Evolutionary conservation across 2,888 invertebrate species (phyloP).

Genomic region (Pammene aurita): DNA sequence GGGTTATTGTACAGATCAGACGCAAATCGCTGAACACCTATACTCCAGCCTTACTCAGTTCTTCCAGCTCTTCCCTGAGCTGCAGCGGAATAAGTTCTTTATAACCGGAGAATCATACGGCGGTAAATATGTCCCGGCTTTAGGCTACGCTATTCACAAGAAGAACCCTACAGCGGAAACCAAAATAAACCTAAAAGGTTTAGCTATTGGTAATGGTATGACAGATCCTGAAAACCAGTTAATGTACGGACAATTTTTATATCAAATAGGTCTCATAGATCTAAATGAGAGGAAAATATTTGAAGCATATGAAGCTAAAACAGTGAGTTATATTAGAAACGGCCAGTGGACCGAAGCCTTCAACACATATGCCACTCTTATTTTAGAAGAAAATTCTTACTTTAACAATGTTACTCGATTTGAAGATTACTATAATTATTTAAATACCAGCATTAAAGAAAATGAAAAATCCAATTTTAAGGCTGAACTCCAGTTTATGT

Average conservation of each 20-base stretch:
- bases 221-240: slow-evolving; percentile 90
- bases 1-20: slow-evolving; percentile 91
- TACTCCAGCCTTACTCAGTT: slow-evolving; percentile 91
- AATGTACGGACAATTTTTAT: slow-evolving; percentile 89
- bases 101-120: slow-evolving; percentile 95
- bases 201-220: slow-evolving; percentile 89
- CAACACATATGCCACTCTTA: slow-evolving; percentile 85
- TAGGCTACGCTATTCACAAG: slow-evolving; percentile 87
- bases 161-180: slow-evolving; percentile 84
- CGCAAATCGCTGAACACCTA: slow-evolving; percentile 90
- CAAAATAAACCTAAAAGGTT: slow-evolving; percentile 88
- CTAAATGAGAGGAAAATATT: slow-evolving; percentile 84
- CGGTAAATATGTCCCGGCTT: slow-evolving; percentile 90
- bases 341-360: slow-evolving; percentile 87
- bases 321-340: slow-evolving; percentile 83
- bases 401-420: slow-evolving; percentile 91
- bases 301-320: slow-evolving; percentile 83
- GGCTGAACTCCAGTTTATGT: slow-evolving; percentile 83
- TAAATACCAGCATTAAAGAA: slow-evolving; percentile 72
- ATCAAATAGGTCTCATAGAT: slow-evolving; percentile 89
- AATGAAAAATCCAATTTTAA: slow-evolving; percentile 75
- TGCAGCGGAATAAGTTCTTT: slow-evolving; percentile 90
- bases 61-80: slow-evolving; percentile 91
- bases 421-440: slow-evolving; percentile 88
- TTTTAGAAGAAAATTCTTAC: slow-evolving; percentile 85